A percentile compares a stretch with the other conserved stretches of the same genome.
phyloP scores from a whole-genome alignment of 2,888 invertebrate species.

The Drosophila colorata region DNA sequence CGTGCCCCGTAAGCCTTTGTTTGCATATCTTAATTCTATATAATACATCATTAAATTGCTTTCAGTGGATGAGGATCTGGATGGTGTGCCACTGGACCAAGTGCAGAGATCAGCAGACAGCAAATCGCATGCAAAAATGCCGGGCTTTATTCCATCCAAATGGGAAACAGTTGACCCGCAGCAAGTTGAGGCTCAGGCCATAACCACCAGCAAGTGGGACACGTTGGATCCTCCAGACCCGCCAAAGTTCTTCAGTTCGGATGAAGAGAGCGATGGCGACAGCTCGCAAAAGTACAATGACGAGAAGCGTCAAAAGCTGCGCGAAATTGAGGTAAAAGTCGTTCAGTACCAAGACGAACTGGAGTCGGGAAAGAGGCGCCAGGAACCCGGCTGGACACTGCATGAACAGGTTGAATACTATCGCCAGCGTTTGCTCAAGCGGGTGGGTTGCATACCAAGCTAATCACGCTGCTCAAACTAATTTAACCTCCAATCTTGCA shows the following conservation, averaged over 20 bases:
- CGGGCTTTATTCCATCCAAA: conserved; percentile 95
- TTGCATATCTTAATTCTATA: background rate
- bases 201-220: conserved; percentile 96
- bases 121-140: conserved; percentile 82
- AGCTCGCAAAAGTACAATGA: conserved; percentile 87
- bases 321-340: conserved; percentile 98
- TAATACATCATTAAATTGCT: conserved; percentile 7
- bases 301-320: conserved; percentile 90
- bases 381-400: conserved; percentile 91
- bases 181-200: conserved; percentile 92
- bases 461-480: background rate
- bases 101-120: conserved; percentile 44
- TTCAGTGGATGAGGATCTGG: conserved; percentile 91
- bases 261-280: conserved; percentile 81
- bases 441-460: conserved; percentile 86
- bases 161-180: conserved; percentile 98
- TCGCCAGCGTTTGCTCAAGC: conserved; percentile 93
- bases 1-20: conserved; percentile 86
- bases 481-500: conserved; percentile 19
- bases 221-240: conserved; percentile 87
- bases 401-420: conserved; percentile 95
- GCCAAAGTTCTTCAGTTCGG: conserved; percentile 83
- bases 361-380: conserved; percentile 92
- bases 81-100: conserved; percentile 89
- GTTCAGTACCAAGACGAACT: conserved; percentile 98